These are phyloP conservation scores for Uropsilus gracilis DNA, from an alignment of 2,113 vertebrate genomes.

Conservation along the genomic window DNA sequence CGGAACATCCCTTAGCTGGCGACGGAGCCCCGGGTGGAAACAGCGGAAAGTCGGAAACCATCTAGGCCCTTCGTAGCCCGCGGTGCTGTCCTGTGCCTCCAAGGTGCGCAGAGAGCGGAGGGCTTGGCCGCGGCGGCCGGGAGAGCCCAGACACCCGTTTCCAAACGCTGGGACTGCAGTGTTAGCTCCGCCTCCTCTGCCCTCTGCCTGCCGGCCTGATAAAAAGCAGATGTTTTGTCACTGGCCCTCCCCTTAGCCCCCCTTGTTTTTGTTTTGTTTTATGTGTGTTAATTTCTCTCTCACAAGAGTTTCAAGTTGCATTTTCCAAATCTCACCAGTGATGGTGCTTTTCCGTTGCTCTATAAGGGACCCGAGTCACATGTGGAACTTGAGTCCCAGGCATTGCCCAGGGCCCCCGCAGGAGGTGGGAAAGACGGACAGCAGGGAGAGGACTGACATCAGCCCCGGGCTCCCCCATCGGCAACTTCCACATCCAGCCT, in stretches of 20 bases:
- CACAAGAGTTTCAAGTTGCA: neutral
- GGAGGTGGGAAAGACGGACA: neutral
- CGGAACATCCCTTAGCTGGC: slow-evolving; percentile 83
- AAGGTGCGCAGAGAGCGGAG: neutral
- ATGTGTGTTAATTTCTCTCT: neutral
- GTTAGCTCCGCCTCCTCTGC: neutral
- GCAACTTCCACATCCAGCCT: neutral
- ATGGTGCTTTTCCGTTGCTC: neutral
- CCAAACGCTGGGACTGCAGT: neutral
- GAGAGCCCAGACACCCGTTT: neutral
- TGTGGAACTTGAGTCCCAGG: neutral
- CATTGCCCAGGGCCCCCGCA: neutral
- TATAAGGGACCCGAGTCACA: neutral
- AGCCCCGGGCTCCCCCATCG: neutral
- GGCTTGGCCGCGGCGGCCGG: neutral
- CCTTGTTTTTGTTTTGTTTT: neutral
- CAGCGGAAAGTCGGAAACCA: neutral
- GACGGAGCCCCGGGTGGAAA: neutral
- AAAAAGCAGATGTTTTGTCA: slow-evolving; percentile 64
- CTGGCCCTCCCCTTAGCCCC: neutral
- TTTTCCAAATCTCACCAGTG: neutral
- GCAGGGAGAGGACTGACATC: neutral
- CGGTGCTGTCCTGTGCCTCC: neutral
- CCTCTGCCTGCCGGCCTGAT: neutral
- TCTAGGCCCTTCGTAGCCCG: neutral